Base-by-base conservation (phyloP, 2,888 invertebrate species). In the Scrobipalpa costella region DNA sequence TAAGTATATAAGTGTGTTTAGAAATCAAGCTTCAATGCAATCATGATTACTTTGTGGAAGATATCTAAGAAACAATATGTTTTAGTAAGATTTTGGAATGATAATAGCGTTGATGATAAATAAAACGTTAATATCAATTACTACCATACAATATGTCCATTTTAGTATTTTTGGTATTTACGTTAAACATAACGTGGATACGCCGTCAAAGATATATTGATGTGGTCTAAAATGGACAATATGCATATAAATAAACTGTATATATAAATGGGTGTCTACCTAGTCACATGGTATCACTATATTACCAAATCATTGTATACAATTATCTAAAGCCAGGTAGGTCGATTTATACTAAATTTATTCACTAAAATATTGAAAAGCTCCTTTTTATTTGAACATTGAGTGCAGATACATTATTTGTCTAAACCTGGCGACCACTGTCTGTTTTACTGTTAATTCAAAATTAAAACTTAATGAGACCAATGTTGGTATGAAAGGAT, bases 381-480 rank as follows among this genome's bases (percentile, higher is more conserved):
- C 91, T 91, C 90, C 85, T 91, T 90, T 88, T 88, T 84, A 90
- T 91, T 91, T 91, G 91, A 91, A 91, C 91, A 91, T 91, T 89
- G 88, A 86, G 89, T 91, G 90, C 90, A 85, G 88, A 85, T 87
- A 87, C 85, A 78, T 84, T 88, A 89, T 89, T 89, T 90, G 85
- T 87, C 89, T 86, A 83, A 80, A 82, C 88, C 82, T 84, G 89
- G 86, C 89, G 89, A 86, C 87, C 90, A 88, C 88, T 85, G 88
- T 86, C 87, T 65, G 78, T 73, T 65, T 66, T 69, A 62, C 68
- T 68, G 33, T 61, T 34, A 49, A 40, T 49, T 60, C 15, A 3
- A 60, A 71, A 68, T 66, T 60, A 73, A 69, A 72, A 70, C 71
- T 68, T 70, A 70, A 72, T 74, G 70, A 71, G 71, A 68, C 68